Conservation (phyloP, 2,113 vertebrate species). For the Stigmatopora nigra region DNA sequence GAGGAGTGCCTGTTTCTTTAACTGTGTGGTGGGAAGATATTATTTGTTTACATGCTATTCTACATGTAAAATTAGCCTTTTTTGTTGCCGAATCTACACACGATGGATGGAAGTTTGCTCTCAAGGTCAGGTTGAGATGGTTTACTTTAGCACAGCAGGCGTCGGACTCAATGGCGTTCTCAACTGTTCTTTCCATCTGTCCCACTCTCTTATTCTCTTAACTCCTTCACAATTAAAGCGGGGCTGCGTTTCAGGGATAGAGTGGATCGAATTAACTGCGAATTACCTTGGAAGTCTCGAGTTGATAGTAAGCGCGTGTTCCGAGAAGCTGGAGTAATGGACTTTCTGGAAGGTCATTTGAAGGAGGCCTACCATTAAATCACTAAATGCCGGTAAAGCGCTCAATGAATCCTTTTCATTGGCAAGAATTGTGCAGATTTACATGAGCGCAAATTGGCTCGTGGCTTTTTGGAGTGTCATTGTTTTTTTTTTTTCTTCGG, state of each 20-base stretch:
- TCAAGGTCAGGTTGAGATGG: conserved; percentile 50
- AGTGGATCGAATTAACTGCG: conserved; percentile 49
- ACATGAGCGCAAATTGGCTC: conserved; percentile 34
- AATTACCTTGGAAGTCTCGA: conserved; percentile 46
- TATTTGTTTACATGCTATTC: not conserved
- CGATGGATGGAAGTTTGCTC: conserved; percentile 41
- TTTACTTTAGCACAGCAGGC: conserved; percentile 38
- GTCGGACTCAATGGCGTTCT: conserved; percentile 32
- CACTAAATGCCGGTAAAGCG: conserved; percentile 38
- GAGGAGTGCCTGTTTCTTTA: conserved; percentile 10
- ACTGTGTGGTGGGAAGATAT: not conserved
- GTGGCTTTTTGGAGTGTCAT: conserved; percentile 25
- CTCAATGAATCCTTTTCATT: conserved; percentile 32
- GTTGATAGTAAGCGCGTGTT: conserved; percentile 26
- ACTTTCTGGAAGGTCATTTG: conserved; percentile 53
- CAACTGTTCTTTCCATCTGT: conserved; percentile 31
- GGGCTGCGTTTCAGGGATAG: conserved; percentile 53
- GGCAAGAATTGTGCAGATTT: conserved; percentile 22
- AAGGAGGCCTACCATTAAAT: conserved; percentile 50
- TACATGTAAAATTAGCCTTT: not conserved
- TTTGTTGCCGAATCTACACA: conserved; percentile 14
- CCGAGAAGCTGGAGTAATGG: conserved; percentile 33
- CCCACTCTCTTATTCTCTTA: conserved; percentile 20
- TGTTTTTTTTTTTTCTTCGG: conserved; percentile 30
- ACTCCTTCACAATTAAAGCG: conserved; percentile 40